phyloP scores from a whole-genome alignment of 2,888 invertebrate genomes.

The Axea sp. region DNA sequence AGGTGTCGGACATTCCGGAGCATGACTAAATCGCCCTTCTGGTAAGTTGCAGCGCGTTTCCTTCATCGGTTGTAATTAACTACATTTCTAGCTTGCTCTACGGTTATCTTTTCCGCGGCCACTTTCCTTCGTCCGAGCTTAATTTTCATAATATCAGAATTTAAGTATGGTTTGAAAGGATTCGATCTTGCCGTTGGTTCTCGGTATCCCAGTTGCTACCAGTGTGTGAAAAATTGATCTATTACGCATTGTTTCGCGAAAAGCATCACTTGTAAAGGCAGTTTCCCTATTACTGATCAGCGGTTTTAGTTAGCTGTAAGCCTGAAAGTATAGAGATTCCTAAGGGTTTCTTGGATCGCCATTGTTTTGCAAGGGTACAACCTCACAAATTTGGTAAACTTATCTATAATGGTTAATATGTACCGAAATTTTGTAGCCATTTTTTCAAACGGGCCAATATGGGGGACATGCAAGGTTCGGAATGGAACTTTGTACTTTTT shows the following conservation, averaged over 20 bases:
- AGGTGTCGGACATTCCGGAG: too few species aligned
- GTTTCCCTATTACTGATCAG: slow-evolving; percentile 71
- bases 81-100: too few species aligned
- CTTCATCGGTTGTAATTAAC: too few species aligned
- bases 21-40: too few species aligned
- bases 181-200: too few species aligned
- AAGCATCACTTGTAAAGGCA: not conserved
- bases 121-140: too few species aligned
- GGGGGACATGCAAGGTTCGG: slow-evolving; percentile 1
- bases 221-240: not conserved
- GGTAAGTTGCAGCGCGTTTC: too few species aligned
- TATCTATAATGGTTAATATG: slow-evolving; percentile 62
- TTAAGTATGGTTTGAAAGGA: too few species aligned
- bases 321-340: slow-evolving; percentile 39
- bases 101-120: too few species aligned
- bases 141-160: too few species aligned
- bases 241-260: not conserved
- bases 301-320: slow-evolving; percentile 68
- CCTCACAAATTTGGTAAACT: slow-evolving; percentile 27
- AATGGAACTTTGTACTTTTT: not conserved
- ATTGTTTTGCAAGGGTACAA: slow-evolving; percentile 1
- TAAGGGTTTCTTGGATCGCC: slow-evolving; percentile 37
- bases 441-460: slow-evolving; percentile 8
- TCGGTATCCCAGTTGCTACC: not conserved
- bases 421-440: not conserved